phyloP scores from a whole-genome alignment of 2,888 invertebrate genomes.

The Incurvaria masculella region DNA sequence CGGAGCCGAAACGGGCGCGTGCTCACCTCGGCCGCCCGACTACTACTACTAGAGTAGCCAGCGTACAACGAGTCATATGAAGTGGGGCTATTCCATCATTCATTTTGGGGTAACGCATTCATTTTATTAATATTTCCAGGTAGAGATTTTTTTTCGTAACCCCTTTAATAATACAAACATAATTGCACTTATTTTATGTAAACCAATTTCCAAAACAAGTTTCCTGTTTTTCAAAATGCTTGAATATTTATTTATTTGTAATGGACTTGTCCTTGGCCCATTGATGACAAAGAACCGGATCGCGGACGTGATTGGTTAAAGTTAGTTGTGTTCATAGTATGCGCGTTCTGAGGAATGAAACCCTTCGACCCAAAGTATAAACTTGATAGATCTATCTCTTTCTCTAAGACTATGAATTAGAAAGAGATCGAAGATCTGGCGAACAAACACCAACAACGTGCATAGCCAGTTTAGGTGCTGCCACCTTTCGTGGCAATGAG shows the following conservation, averaged over 20 bases:
- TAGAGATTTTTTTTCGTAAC: not conserved
- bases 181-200: conserved; percentile 16
- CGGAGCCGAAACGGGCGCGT: conserved; percentile 17
- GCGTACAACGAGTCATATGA: conserved; percentile 58
- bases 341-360: no score
- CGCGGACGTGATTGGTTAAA: conserved; percentile 64
- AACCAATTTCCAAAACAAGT: not conserved
- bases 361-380: no score
- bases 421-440: no score
- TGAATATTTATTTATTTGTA: conserved; percentile 25
- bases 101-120: not conserved
- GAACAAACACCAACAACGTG: no score
- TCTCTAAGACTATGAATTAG: no score
- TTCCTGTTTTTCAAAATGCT: not conserved
- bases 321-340: no score
- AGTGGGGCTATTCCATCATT: conserved; percentile 44
- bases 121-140: not conserved
- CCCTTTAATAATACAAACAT: not conserved
- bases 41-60: conserved; percentile 51
- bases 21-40: conserved; percentile 32
- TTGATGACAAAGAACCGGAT: conserved; percentile 70
- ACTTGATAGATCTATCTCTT: no score
- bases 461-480: no score
- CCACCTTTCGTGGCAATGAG: no score
- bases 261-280: conserved; percentile 64